Conservation (phyloP, 2,888 invertebrate species). For the Cantharis lateralis region DNA sequence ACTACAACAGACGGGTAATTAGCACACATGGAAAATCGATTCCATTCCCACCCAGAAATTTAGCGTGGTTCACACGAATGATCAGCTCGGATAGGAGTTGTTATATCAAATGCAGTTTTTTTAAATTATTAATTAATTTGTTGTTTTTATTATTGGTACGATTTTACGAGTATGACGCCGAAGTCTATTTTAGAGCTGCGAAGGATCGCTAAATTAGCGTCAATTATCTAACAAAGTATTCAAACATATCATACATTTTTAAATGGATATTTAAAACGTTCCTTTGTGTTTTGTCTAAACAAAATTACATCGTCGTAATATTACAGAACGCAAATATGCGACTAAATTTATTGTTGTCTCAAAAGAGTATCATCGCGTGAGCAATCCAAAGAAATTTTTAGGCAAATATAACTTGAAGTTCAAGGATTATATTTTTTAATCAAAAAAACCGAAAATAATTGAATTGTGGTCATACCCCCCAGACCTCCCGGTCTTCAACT, state of each 20-base stretch:
- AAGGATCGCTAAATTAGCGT: background rate
- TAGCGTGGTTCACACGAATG: background rate
- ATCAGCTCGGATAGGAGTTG: background rate
- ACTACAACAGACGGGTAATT: background rate
- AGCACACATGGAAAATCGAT: background rate
- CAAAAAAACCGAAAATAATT: too few species aligned
- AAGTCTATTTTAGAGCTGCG: background rate
- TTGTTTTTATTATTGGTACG: background rate
- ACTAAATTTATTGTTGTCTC: background rate
- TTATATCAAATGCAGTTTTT: background rate
- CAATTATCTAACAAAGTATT: background rate
- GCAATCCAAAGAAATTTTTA: background rate
- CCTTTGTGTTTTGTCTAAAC: background rate
- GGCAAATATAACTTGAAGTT: background rate
- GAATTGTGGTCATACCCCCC: too few species aligned
- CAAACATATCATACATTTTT: background rate
- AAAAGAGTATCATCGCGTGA: background rate
- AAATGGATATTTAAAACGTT: background rate
- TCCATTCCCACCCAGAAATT: background rate
- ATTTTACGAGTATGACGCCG: too few species aligned
- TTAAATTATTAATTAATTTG: background rate
- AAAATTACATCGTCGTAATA: background rate
- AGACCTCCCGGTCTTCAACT: too few species aligned
- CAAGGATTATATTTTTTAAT: background rate
- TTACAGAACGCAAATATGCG: background rate